phyloP scores from a whole-genome alignment of 2,797 vertebrate genomes.

The Etheostoma perlongum region DNA sequence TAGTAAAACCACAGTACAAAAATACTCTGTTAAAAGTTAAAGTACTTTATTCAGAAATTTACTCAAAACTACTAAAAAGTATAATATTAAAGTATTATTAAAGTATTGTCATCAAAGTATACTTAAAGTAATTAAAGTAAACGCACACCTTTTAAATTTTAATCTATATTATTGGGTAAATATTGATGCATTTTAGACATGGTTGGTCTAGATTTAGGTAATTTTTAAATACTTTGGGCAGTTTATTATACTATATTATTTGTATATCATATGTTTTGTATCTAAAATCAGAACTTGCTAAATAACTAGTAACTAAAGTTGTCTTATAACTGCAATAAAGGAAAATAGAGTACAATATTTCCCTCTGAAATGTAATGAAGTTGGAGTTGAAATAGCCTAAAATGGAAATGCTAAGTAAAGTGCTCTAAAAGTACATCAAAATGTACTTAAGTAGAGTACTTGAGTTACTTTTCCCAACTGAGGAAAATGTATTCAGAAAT shows the following conservation, averaged over 20 bases:
- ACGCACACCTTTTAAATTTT: background rate
- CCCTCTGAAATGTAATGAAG: no score
- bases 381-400: background rate
- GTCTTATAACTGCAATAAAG: background rate
- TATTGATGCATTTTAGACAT: no score
- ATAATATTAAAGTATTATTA: background rate
- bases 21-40: background rate
- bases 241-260: background rate
- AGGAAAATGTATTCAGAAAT: background rate
- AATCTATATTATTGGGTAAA: background rate
- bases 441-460: background rate
- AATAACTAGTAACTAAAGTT: background rate
- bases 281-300: background rate
- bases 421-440: background rate
- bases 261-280: background rate
- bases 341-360: background rate
- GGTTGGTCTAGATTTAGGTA: no score
- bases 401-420: background rate
- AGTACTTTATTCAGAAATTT: background rate
- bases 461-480: background rate
- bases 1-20: background rate
- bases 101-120: no score
- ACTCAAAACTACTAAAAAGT: no score
- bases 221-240: no score
- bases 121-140: background rate